These are phyloP conservation scores for Halictus ligatus DNA, from an alignment of 2,888 invertebrate genomes.

Conservation along the genomic window DNA sequence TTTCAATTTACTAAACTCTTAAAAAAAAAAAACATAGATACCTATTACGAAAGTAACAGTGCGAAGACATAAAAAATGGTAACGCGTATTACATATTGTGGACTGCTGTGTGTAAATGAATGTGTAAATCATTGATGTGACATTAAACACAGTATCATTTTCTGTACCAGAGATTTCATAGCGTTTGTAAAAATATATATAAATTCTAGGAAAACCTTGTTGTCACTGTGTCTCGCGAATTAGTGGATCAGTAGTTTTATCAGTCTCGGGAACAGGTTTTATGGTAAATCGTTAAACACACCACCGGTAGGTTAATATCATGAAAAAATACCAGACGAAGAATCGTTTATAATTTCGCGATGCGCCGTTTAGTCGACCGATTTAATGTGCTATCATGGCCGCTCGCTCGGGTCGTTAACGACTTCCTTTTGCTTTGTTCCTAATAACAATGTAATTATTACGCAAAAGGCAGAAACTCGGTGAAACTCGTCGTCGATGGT, in stretches of 20 bases:
- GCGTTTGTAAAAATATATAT: neutral
- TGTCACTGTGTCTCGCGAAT: neutral
- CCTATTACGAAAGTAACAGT: no score
- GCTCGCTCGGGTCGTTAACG: conserved; percentile 49
- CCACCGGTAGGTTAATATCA: neutral
- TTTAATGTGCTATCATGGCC: conserved; percentile 43
- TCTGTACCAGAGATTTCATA: neutral
- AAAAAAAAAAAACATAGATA: no score
- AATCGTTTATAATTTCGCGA: conserved; percentile 24
- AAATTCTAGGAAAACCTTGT: neutral
- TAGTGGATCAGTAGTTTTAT: neutral
- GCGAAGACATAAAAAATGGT: no score
- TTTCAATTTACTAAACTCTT: no score
- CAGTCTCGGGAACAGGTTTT: neutral
- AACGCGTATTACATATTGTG: no score
- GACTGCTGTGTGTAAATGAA: no score
- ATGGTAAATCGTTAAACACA: neutral
- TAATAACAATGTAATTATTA: conserved; percentile 68
- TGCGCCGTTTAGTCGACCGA: conserved; percentile 28
- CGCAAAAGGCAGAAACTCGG: conserved; percentile 66
- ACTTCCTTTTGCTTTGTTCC: conserved; percentile 63
- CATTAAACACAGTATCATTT: neutral
- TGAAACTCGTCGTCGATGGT: conserved; percentile 57
- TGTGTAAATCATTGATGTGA: no score
- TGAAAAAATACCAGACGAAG: neutral